phyloP scores from a whole-genome alignment of 1,140 invertebrate genomes.

The Leptinotarsa lineolata region DNA sequence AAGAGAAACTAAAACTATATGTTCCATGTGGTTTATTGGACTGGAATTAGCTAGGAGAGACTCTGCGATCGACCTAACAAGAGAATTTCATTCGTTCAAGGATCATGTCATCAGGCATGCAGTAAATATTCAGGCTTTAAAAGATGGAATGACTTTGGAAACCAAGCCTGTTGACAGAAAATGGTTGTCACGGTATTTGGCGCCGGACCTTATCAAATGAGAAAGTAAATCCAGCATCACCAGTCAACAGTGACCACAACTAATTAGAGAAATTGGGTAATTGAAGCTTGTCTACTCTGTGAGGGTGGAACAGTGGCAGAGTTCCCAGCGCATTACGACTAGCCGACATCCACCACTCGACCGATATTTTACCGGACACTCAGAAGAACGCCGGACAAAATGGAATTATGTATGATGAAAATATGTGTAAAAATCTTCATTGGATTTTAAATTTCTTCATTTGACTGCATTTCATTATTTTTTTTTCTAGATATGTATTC shows the following conservation, averaged over 20 bases:
- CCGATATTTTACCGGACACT: conserved; percentile 3
- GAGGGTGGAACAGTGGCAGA: too few relatives aligned
- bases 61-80: conserved; percentile 90
- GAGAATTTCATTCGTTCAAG: conserved; percentile 88
- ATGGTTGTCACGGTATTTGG: conserved; percentile 72
- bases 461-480: too few relatives aligned
- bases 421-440: background rate
- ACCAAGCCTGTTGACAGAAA: conserved; percentile 74
- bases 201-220: conserved; percentile 70
- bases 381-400: background rate
- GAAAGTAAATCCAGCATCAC: conserved; percentile 65
- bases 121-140: conserved; percentile 76
- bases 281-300: background rate
- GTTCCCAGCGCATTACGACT: conserved; percentile 11
- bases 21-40: conserved; percentile 97
- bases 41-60: conserved; percentile 85
- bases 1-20: conserved; percentile 53
- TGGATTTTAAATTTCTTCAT: too few relatives aligned
- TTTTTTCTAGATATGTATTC: too few relatives aligned
- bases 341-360: background rate
- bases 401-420: background rate
- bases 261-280: background rate
- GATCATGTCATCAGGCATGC: conserved; percentile 72
- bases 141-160: conserved; percentile 91
- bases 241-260: too few relatives aligned